Evolutionary conservation across 2,113 vertebrate species (phyloP).

Genomic region (chimpanzee (Pan troglodytes)): DNA sequence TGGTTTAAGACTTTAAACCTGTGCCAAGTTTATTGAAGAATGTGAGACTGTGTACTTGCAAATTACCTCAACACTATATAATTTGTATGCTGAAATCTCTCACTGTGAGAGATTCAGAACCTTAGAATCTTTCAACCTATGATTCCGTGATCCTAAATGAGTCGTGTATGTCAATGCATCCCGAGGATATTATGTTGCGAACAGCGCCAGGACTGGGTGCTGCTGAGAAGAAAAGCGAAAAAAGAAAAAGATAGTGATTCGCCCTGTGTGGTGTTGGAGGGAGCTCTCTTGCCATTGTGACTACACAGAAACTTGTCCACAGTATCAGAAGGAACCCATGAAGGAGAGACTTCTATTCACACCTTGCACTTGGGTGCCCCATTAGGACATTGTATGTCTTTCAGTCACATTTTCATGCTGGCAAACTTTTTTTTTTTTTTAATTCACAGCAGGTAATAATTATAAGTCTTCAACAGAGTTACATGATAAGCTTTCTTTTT

Average conservation of each 20-base stretch:
- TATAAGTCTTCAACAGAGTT: neutral
- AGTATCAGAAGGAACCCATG: neutral
- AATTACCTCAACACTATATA: constrained; percentile 58
- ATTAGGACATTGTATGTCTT: neutral
- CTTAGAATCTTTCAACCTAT: neutral
- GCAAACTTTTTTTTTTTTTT: neutral
- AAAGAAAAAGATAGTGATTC: neutral
- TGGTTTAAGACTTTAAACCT: constrained; percentile 53
- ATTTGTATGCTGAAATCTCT: constrained; percentile 30
- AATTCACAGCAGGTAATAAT: neutral
- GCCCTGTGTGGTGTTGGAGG: neutral
- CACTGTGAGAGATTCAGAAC: neutral
- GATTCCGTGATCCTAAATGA: neutral
- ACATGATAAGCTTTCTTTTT: neutral
- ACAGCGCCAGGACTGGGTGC: neutral
- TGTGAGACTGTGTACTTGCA: constrained; percentile 41
- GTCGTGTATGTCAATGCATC: neutral
- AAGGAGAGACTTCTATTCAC: neutral
- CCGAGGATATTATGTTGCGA: neutral
- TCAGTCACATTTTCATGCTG: neutral
- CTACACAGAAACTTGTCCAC: constrained; percentile 15
- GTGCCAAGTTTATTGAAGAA: constrained; percentile 63
- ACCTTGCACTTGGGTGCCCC: neutral
- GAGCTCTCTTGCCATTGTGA: neutral
- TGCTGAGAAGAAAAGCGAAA: neutral